These are phyloP conservation scores for Elaphurus davidianus DNA, from an alignment of 2,113 vertebrate species.

Conservation along the genomic window DNA sequence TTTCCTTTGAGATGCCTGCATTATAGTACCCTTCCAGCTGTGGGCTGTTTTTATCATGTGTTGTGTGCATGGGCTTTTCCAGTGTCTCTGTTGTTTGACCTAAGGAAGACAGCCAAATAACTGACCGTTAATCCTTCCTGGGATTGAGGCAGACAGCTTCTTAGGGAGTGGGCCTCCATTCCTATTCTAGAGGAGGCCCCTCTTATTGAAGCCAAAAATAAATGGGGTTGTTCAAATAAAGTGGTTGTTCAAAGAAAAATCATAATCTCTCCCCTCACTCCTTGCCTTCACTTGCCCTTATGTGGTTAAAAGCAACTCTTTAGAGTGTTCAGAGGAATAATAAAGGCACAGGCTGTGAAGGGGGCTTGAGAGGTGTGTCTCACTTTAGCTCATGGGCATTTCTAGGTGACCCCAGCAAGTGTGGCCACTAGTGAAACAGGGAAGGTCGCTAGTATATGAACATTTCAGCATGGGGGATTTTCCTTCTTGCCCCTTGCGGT, in stretches of 20 bases:
- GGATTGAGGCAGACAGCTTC: background rate
- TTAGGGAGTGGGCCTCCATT: background rate
- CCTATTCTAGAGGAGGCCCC: background rate
- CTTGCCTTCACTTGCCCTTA: background rate
- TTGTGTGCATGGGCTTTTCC: background rate
- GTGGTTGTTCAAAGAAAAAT: background rate
- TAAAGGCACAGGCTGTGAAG: background rate
- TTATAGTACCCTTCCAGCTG: background rate
- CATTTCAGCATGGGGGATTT: background rate
- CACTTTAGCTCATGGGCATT: background rate
- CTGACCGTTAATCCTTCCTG: background rate
- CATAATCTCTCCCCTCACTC: background rate
- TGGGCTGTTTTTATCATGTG: background rate
- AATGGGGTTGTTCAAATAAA: background rate
- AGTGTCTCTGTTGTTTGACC: background rate
- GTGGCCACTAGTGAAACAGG: background rate
- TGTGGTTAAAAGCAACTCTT: slow-evolving; percentile 7
- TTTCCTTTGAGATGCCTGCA: background rate
- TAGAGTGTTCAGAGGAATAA: background rate
- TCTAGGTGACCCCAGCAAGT: background rate
- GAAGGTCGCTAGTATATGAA: background rate
- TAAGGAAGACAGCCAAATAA: background rate
- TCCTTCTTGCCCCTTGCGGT: background rate
- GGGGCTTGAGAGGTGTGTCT: background rate
- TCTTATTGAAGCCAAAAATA: background rate